Evolutionary conservation across 2,797 vertebrate species (phyloP).

Genomic region (Leptodactylus fallax): DNA sequence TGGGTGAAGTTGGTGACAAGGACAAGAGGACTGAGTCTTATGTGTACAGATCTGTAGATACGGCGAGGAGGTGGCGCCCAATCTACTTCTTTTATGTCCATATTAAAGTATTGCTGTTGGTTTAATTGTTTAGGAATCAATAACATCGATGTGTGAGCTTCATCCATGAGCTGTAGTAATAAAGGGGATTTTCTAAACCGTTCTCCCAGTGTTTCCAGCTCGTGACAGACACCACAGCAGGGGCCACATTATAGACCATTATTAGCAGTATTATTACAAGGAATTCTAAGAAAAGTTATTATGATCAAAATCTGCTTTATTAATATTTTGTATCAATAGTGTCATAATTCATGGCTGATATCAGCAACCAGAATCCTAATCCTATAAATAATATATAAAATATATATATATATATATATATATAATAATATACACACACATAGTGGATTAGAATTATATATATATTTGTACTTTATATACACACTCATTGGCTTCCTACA

Average conservation of each 20-base stretch:
- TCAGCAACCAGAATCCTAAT: too few species aligned
- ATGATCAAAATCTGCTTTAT: neutral
- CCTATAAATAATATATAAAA: neutral
- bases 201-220: neutral
- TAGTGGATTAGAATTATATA: neutral
- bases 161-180: conserved; percentile 92
- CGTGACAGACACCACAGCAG: neutral
- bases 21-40: neutral
- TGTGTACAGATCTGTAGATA: conserved; percentile 62
- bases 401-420: neutral
- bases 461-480: neutral
- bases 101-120: conserved; percentile 56
- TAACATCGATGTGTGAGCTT: conserved; percentile 78
- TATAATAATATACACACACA: neutral
- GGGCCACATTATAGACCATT: neutral
- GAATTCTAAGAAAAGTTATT: too few species aligned
- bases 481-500: too few species aligned
- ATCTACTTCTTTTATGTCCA: conserved; percentile 16
- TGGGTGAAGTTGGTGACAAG: conserved; percentile 72
- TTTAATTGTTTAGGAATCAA: conserved; percentile 59
- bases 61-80: neutral
- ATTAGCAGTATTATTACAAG: too few species aligned
- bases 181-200: conserved; percentile 95
- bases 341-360: too few species aligned
- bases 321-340: neutral